A percentile compares a stretch with the other conserved stretches of the same genome.
These are phyloP conservation scores for Heliocidaris erythrogramma DNA, from an alignment of 35 echinoderm and acorn worm species.

Conservation along the genomic window DNA sequence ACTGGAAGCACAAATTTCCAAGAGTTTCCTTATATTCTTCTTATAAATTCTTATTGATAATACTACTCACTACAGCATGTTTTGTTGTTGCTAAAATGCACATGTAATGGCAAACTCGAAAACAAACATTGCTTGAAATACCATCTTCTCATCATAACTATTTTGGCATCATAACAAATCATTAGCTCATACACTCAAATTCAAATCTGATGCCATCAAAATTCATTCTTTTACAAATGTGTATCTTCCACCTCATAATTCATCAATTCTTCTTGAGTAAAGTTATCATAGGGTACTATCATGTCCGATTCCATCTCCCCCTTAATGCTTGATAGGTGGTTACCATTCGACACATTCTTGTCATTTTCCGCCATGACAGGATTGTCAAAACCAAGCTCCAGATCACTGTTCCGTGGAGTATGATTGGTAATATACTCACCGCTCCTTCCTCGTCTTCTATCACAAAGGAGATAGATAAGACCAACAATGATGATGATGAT, in stretches of 20 bases:
- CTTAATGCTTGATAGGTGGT: constrained; percentile 66
- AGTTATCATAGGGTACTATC: constrained; percentile 63
- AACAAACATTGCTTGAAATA: neutral
- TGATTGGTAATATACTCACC: constrained; percentile 72
- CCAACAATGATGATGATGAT: constrained; percentile 57
- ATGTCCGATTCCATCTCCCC: constrained; percentile 34
- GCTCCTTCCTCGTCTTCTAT: constrained; percentile 43
- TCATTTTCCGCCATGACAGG: constrained; percentile 55
- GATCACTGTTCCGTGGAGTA: constrained; percentile 37
- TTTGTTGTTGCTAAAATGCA: neutral
- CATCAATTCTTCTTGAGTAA: constrained; percentile 60
- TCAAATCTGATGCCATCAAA: neutral
- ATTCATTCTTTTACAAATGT: constrained; percentile 52
- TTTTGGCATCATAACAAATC: neutral
- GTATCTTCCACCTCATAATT: constrained; percentile 80
- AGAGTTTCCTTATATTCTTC: neutral
- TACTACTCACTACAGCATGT: neutral
- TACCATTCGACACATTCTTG: constrained; percentile 57
- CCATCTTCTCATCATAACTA: neutral
- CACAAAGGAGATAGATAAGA: constrained; percentile 67
- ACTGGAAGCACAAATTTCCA: no score
- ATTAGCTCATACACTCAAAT: neutral
- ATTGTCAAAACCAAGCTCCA: constrained; percentile 67
- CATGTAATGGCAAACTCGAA: neutral
- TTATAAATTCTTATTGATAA: neutral